Base-by-base conservation (phyloP, 2,797 vertebrate genomes). In the Cichlasoma orientale region DNA sequence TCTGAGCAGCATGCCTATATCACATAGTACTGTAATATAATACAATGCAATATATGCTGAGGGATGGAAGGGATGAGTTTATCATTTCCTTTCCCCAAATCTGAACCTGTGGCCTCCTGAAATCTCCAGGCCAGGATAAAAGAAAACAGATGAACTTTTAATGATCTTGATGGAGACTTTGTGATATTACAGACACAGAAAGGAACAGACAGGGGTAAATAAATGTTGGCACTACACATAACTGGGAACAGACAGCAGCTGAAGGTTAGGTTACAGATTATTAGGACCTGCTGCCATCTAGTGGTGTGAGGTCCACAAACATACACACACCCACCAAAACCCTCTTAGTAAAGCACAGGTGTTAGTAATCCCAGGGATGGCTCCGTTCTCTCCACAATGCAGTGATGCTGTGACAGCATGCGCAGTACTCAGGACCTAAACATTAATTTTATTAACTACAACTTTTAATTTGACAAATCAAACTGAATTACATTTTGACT, bases 281-380 rank as follows among this genome's bases (percentile, higher is more conserved):
- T 38, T n/a, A 1, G 5, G 14, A 23, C 2, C 44, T 86, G 70
- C 69, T 82, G 68, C 74, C 84, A 83, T 83, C 88, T 80, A 63
- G 72, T 80, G 88, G 54, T 21, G 3, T 5, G 3, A 73, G 11
- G 31, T 63, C 23, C 2, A 21, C 25, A 70, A 21, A 38, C 33
- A 63, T 2, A 11, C 0, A 25, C 9, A 18, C 41, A 0, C 18
- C 0, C 16, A 0, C 16, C 18, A 44, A 38, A 47, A 18, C 1
- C 14, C 14, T 21, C 36, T 44, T 5, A 18, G 44, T 18, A 52
- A 3, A 68, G 41, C 23, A 29, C 41, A 2, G 47, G 61, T 19
- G 10, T 29, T 27, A 0, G 23, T 16, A 10, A 25, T 16, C 14
- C 21, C 21, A 12, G 27, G 47, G 41, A 29, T n/a, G 23, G 44